Evolutionary conservation across 2,888 invertebrate genomes (phyloP).

Genomic region (Sphecodes monilicornis): DNA sequence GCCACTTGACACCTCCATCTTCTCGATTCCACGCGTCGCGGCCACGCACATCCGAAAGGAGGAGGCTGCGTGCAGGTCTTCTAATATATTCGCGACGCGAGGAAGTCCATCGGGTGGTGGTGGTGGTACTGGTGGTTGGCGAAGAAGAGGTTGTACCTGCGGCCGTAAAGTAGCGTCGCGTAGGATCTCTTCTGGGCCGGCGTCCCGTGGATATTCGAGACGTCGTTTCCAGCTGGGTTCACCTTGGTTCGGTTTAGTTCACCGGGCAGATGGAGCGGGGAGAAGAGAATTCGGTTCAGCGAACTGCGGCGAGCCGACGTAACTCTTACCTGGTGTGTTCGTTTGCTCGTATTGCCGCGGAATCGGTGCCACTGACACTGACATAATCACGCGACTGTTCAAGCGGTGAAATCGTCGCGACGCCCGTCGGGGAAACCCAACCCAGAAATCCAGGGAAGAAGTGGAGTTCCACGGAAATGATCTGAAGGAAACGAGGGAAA

Average conservation of each 20-base stretch:
- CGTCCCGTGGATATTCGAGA: constrained; percentile 58
- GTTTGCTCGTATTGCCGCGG: constrained; percentile 46
- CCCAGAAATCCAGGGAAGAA: background rate
- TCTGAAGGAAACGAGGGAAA: constrained; percentile 5
- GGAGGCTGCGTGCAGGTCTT: constrained; percentile 31
- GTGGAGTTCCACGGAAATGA: constrained; percentile 9
- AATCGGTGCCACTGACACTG: constrained; percentile 82
- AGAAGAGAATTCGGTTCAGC: constrained; percentile 79
- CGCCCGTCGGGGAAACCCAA: background rate
- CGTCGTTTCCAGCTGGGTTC: constrained; percentile 67
- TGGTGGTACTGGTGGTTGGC: constrained; percentile 13
- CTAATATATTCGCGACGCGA: constrained; percentile 56
- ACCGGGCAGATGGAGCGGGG: constrained; percentile 55
- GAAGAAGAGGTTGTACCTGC: constrained; percentile 3
- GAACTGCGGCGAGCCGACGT: constrained; percentile 73
- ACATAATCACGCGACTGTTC: constrained; percentile 75
- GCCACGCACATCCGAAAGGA: constrained; percentile 28
- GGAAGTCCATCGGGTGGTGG: constrained; percentile 51
- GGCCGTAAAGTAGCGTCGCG: constrained; percentile 58
- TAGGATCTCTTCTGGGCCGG: constrained; percentile 4
- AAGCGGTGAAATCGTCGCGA: constrained; percentile 69
- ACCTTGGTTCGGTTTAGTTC: constrained; percentile 61
- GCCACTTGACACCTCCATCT: constrained; percentile 53
- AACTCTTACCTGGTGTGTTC: constrained; percentile 56
- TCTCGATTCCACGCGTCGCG: constrained; percentile 40